These are phyloP conservation scores for Sterrhoptilus dennistouni DNA, from an alignment of 2,113 vertebrate species.

Conservation along the genomic window DNA sequence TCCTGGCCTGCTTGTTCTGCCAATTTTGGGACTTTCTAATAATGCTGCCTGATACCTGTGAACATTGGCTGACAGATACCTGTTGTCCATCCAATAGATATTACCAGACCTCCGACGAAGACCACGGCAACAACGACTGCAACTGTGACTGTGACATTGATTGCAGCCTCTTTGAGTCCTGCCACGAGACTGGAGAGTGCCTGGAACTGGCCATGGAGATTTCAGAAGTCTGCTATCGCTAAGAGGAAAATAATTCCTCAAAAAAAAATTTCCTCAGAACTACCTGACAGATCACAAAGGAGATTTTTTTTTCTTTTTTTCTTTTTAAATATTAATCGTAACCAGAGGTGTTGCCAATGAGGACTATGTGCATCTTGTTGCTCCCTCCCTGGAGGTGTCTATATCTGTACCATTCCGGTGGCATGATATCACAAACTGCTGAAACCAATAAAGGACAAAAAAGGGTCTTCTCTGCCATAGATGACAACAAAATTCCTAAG, in stretches of 20 bases:
- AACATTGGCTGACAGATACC: conserved; percentile 67
- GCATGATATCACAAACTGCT: conserved; percentile 41
- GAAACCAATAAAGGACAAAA: conserved; percentile 39
- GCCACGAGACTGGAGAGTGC: conserved; percentile 80
- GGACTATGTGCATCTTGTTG: conserved; percentile 15
- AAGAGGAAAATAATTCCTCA: background rate
- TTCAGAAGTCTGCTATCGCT: conserved; percentile 82
- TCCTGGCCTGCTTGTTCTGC: conserved; percentile 84
- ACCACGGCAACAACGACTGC: conserved; percentile 65
- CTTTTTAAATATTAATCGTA: background rate
- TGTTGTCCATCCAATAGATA: conserved; percentile 81
- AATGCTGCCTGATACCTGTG: conserved; percentile 79
- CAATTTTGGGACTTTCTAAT: conserved; percentile 83
- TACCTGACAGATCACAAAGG: background rate
- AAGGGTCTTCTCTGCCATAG: background rate
- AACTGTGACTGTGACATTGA: conserved; percentile 78
- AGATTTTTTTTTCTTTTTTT: background rate
- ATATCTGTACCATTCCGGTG: background rate
- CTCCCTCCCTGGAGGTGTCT: conserved; percentile 19
- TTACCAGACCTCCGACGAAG: conserved; percentile 64
- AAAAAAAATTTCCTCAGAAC: background rate
- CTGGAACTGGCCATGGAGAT: conserved; percentile 84
- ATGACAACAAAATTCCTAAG: conserved; percentile 41
- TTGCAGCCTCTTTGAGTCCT: conserved; percentile 79
- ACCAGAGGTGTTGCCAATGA: conserved; percentile 1